phyloP scores from a whole-genome alignment of 2,888 invertebrate genomes.

The Gastracanthus pulcherrimus region DNA sequence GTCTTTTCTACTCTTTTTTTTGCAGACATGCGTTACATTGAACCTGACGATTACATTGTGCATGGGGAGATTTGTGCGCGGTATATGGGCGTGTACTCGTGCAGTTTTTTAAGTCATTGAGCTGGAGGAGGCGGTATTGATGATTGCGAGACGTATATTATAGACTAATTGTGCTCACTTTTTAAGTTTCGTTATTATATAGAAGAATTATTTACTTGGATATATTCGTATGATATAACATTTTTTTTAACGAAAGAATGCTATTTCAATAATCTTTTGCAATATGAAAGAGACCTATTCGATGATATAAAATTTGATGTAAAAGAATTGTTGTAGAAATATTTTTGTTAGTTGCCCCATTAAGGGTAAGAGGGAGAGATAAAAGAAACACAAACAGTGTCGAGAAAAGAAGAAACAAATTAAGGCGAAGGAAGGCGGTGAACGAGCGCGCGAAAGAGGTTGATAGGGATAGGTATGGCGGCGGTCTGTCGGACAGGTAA shows the following conservation, averaged over 20 bases:
- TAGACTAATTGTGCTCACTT: background rate
- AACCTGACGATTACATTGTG: background rate
- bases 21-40: background rate
- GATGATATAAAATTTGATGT: too few species aligned
- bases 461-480: background rate
- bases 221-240: too few species aligned
- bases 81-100: too few species aligned
- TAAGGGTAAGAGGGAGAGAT: background rate
- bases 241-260: too few species aligned
- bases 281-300: too few species aligned
- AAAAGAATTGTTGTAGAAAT: too few species aligned
- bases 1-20: background rate
- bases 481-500: slow-evolving; percentile 23
- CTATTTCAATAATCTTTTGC: too few species aligned
- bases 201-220: too few species aligned
- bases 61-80: too few species aligned
- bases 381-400: background rate
- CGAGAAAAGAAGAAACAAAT: background rate
- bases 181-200: too few species aligned
- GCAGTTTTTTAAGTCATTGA: background rate
- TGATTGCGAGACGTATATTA: background rate
- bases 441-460: background rate
- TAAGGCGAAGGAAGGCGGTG: background rate
- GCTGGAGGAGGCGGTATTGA: background rate
- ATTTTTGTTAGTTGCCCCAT: background rate